These are phyloP conservation scores for Oceanites oceanicus DNA, from an alignment of 2,113 vertebrate genomes.

Conservation along the genomic window DNA sequence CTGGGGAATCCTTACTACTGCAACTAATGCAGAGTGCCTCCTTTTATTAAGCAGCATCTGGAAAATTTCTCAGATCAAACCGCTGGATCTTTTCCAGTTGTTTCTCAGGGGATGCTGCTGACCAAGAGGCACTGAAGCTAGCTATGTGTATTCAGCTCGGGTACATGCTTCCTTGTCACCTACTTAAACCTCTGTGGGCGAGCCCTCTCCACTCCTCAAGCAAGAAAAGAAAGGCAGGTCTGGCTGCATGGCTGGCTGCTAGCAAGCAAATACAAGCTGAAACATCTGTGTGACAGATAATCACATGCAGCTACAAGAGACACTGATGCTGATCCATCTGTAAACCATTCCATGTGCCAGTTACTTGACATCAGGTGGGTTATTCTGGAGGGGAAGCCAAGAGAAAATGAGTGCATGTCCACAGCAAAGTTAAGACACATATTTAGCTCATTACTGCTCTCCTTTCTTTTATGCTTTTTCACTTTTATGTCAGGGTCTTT, in stretches of 20 bases:
- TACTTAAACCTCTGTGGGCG: conserved; percentile 48
- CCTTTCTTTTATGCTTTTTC: conserved; percentile 34
- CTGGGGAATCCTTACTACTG: not conserved
- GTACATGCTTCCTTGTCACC: not conserved
- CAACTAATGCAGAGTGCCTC: not conserved
- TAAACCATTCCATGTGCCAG: conserved; percentile 57
- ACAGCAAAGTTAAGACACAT: conserved; percentile 18
- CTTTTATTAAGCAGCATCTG: not conserved
- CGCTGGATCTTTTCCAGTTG: not conserved
- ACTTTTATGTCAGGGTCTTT: conserved; percentile 24
- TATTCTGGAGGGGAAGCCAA: conserved; percentile 48
- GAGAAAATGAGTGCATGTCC: conserved; percentile 41
- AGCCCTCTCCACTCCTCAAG: not conserved
- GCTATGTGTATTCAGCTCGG: conserved; percentile 3
- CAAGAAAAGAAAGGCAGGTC: not conserved
- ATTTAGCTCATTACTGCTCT: conserved; percentile 32
- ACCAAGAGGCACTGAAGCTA: conserved; percentile 8
- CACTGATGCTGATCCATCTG: conserved; percentile 56
- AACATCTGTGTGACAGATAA: conserved; percentile 77
- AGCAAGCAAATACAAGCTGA: conserved; percentile 52
- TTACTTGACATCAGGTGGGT: conserved; percentile 67
- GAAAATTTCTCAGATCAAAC: not conserved
- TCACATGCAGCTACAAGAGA: conserved; percentile 25
- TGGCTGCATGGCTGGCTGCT: conserved; percentile 40
- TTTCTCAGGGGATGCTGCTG: not conserved